Evolutionary conservation across 2,113 vertebrate species (phyloP), one percentile per base, ranked within the genome.

Genomic region (Talpa occidentalis): DNA sequence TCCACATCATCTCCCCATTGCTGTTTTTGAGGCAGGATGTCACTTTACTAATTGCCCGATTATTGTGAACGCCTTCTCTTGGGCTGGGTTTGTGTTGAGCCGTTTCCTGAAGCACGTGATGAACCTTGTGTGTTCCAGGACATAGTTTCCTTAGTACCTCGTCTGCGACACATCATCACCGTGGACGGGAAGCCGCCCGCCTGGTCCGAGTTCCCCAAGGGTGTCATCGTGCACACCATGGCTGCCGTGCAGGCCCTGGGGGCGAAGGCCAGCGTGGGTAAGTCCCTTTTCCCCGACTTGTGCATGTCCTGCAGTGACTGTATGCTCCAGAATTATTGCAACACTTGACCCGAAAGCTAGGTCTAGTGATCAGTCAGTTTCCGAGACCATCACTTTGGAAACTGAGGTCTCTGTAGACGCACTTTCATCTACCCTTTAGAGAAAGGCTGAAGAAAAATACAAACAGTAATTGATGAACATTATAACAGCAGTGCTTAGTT

Each of bases 171-270:
- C 3, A 98, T 99, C 94, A 98, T 99, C 19, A 98, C 99, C 0
- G 99, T 99, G 80, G 99, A 99, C 54, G 98, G 98, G 79, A 98
- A 98, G 47, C 98, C 98, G 2, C 98, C 98, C 0, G 95, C 96
- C 0, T 99, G 99, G 98, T 89, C 98, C 0, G 98, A 98, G 54
- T 99, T 98, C 88, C 99, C 99, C 60, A 98, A 98, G 91, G 98
- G 99, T 24, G 98, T 99, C 97, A 99, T 98, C 14, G 98, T 99
- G 67, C 99, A 99, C 97, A 99, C 98, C 0, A 99, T 99, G 99
- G 97, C 98, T 3, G 98, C 98, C 0, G 99, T 99, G 80, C 98
- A 99, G 97, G 98, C 98, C 26, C 98, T 99, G 95, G 99, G 99
- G 24, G 98, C 97, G 49, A 98, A 97, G 97, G 97, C 98, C n/a